Conservation (phyloP, 2,888 invertebrate genomes). For the Metalampra italica region DNA sequence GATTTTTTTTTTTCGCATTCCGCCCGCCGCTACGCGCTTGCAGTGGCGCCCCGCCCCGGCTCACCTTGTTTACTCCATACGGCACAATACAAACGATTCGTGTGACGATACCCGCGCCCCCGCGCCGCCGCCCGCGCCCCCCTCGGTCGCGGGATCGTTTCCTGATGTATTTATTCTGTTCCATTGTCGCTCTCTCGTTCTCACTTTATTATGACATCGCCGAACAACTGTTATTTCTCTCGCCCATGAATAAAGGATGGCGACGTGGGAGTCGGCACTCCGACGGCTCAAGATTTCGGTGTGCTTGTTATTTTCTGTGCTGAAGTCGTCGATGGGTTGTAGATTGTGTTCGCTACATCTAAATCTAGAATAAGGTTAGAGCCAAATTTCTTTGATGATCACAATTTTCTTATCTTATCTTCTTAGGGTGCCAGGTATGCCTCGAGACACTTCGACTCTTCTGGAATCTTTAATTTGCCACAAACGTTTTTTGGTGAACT, state of each 20-base stretch:
- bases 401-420: too few relatives aligned
- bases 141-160: background rate
- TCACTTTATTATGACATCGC: constrained; percentile 1
- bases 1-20: too few relatives aligned
- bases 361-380: too few relatives aligned
- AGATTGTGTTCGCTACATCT: too few relatives aligned
- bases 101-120: background rate
- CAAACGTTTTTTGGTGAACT: too few relatives aligned
- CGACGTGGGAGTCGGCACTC: background rate
- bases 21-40: background rate
- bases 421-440: too few relatives aligned
- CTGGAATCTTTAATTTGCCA: too few relatives aligned
- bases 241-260: constrained; percentile 3
- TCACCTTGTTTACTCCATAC: background rate
- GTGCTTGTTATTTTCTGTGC: background rate
- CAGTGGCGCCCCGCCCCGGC: background rate
- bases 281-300: background rate
- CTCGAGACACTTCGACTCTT: too few relatives aligned
- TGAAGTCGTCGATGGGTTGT: too few relatives aligned
- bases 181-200: constrained; percentile 1
- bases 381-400: too few relatives aligned
- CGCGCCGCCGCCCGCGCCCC: background rate
- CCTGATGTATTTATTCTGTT: constrained; percentile 1
- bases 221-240: constrained; percentile 1
- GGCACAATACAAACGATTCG: constrained; percentile 1